Evolutionary conservation across 2,888 invertebrate genomes (phyloP).

Genomic region (Eupithecia tripunctaria): DNA sequence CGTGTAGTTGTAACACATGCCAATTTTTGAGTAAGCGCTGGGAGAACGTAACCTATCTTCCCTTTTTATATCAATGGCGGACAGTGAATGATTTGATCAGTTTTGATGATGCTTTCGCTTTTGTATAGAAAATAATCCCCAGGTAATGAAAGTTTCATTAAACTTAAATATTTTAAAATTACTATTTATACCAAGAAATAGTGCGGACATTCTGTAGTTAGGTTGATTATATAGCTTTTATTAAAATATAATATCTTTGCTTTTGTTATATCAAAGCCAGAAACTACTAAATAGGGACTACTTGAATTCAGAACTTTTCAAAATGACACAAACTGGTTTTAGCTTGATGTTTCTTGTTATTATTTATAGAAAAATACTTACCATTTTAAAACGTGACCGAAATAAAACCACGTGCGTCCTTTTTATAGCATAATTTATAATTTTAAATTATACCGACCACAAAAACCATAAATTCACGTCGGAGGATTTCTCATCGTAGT

Average conservation of each 20-base stretch:
- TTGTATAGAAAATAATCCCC: background rate
- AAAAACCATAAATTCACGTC: conserved; percentile 1
- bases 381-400: conserved; percentile 21
- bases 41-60: too few relatives aligned
- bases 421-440: conserved; percentile 19
- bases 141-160: too few relatives aligned
- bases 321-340: background rate
- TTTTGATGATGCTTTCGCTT: background rate
- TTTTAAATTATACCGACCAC: background rate
- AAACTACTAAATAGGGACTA: background rate
- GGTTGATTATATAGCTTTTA: background rate
- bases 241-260: background rate
- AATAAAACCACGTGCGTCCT: conserved; percentile 16
- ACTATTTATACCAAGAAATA: background rate
- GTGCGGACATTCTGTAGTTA: background rate
- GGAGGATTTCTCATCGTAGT: background rate
- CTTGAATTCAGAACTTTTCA: background rate
- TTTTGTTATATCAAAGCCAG: background rate
- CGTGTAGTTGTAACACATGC: too few relatives aligned
- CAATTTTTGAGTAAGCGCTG: too few relatives aligned
- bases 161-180: too few relatives aligned
- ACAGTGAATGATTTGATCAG: background rate
- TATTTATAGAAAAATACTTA: conserved; percentile 1
- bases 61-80: too few relatives aligned
- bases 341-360: background rate